Base-by-base conservation (phyloP, 2,113 vertebrate species). In the Rhinolophus ferrumequinum region DNA sequence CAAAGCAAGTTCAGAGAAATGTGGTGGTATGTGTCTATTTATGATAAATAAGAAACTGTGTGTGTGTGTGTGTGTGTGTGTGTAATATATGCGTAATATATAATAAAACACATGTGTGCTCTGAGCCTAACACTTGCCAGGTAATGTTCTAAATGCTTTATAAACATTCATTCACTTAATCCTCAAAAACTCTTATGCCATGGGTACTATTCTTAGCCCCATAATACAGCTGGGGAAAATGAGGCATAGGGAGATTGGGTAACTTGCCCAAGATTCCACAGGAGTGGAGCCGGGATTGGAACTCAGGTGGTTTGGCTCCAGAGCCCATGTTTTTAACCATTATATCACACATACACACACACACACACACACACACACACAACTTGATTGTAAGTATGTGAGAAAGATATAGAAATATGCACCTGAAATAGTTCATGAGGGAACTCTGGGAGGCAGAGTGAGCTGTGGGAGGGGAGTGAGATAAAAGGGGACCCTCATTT, bases 321-420 rank as follows among this genome's bases (percentile, higher is more conserved):
- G 15, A 79, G 16, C 18, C 50, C 21, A 13, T 13, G 8, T 26
- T 80, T 47, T 22, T 64, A 84, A 62, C 4, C 35, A n/a, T 50
- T 16, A 1, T 44, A 28, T 54, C 22, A 9, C n/a, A 21, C 6
- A 1, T 2, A 2, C 41, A 41, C 41, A 41, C 41, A 0, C 5
- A 22, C 19, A 58, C 21, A 22, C 15, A 13, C 10, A 24, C 26
- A 21, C 21, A 38, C 69, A 38, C 12, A 4, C 8, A 35, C 15
- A 8, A 4, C 35, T 19, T 22, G 24, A 9, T 35, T 19, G 30
- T 0, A 54, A 28, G n/a, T 15, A 9, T 10, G 0, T 12, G 81
- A 44, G 83, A 54, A 76, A 89, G 44, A 10, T 26, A 3, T 7
- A 12, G 26, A 24, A 12, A 38, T 0, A 21, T 21, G 41, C 18